Evolutionary conservation across 2,888 invertebrate genomes (phyloP), one percentile per base, ranked within the genome.

Genomic region (Apotomis capreana): DNA sequence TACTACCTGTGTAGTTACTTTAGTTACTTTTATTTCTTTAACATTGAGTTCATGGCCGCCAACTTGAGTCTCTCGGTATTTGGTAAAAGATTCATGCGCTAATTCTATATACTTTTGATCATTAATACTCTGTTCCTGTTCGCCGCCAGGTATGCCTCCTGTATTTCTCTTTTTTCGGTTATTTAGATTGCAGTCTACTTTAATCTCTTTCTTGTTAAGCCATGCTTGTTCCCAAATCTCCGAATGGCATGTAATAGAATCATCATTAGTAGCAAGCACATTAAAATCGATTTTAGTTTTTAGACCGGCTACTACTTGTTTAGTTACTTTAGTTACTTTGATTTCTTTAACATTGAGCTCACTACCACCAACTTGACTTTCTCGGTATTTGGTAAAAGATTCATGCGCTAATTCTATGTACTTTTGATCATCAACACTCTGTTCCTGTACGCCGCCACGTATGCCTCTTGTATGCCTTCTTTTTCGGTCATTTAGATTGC

Each of bases 181-280:
- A 10, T 57, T 44, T 4, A 55, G 1, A 15, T 74, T 15, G 62
- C 78, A 77, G 5, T 69, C 64, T 0, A 77, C 77, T 4, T 44
- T 55, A 12, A 80, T 78, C 3, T 79, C 76, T 49, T 76, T 76
- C 12, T 69, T 75, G 0, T 76, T 73, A 5, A 94, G 54, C 95
- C 95, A 96, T 0, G 92, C 87, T 67, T 88, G 90, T 36, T 94
- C 93, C 95, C 94, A 95, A 52, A 95, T 88, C 46, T 84, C 77
- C 37, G 94, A 87, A 44, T 85, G 74, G 76, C 95, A 95, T 15
- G 65, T 73, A 4, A 79, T 75, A 4, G 67, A 58, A 90, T 78
- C 75, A 89, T 3, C 95, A 76, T 49, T 68, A 0, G 55, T 68
- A 0, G 77, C 75, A 1, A 61, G 62, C 12, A 77, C 76, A 10